Base-by-base conservation (phyloP, 2,888 invertebrate species). In the Drosophila glabriapex region DNA sequence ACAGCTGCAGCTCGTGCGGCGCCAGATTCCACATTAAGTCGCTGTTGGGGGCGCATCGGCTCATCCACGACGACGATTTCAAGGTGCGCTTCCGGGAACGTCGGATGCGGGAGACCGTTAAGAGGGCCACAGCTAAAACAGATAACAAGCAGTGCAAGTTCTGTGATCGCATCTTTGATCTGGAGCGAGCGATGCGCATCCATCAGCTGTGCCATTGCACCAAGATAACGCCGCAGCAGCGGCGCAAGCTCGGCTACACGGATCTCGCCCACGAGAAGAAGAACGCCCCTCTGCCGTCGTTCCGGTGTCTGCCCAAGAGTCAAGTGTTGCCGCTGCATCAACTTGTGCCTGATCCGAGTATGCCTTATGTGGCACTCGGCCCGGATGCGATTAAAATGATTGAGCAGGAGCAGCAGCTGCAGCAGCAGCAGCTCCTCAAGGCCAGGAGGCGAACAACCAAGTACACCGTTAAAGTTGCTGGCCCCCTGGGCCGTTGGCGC, bases 181-280 rank as follows among this genome's bases (percentile, higher is more conserved):
- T 87, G 43, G 83, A 89, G 41, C 90, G 87, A 5, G 86, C 87
- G 0, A 49, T 90, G 58, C 90, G 78, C 68, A 90, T 87, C 12
- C 87, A 87, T 29, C 90, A 80, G 67, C 12, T 87, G 74, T 71
- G 80, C 68, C 76, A 87, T 54, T 87, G 87, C 73, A 80, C 56
- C 50, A 90, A 87, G 70, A 87, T 87, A 35, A 63, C 83, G 25
- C 90, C 90, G 12, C 82, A 86, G 58, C 70, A 76, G 68, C 83
- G 89, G 0, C 90, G 87, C 68, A 88, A 78, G 7, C 58, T 87
- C 10, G 76, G 66, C 66, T 87, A 70, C 56, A 90, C 90, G 3
- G 87, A 87, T 41, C 52, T 90, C 50, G 73, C 73, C 31, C 87
- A 87, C 55, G 84, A 86, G 66, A 90, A 90, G 69, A 90, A 90